Conservation (phyloP, 92 coral and sea anemone species). For the Micromussa lordhowensis region DNA sequence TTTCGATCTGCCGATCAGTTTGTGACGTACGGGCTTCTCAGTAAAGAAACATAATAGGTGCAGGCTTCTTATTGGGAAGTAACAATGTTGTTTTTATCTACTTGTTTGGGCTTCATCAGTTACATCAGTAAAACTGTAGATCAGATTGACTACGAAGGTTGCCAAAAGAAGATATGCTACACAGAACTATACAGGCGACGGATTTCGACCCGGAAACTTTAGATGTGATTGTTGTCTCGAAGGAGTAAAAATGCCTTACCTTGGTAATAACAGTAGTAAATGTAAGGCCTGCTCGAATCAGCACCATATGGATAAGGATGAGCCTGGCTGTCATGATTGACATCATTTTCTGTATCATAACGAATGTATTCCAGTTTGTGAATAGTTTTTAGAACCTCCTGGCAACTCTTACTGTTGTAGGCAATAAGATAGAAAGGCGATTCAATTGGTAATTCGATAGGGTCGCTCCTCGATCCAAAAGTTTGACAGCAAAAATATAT, state of each 20-base stretch:
- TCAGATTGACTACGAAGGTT: too few species aligned
- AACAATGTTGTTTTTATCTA: too few species aligned
- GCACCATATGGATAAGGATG: conserved; percentile 20
- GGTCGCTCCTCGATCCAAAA: conserved; percentile 6
- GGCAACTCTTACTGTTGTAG: conserved; percentile 40
- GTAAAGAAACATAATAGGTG: too few species aligned
- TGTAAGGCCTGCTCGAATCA: not conserved
- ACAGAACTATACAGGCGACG: too few species aligned
- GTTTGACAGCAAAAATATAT: conserved; percentile 48
- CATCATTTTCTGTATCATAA: conserved; percentile 57
- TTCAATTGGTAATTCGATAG: conserved; percentile 59
- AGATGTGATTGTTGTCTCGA: too few species aligned
- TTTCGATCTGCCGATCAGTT: too few species aligned
- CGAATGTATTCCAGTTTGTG: conserved; percentile 47
- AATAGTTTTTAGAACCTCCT: conserved; percentile 56
- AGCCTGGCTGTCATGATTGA: not conserved
- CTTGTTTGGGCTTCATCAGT: too few species aligned
- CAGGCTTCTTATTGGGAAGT: too few species aligned
- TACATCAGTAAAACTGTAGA: too few species aligned
- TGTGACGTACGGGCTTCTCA: too few species aligned
- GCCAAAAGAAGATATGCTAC: too few species aligned
- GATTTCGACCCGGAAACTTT: too few species aligned
- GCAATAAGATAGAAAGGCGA: conserved; percentile 67
- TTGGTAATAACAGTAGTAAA: conserved; percentile 67
- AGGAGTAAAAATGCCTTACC: conserved; percentile 36